Evolutionary conservation across 2,888 invertebrate genomes (phyloP), one percentile per base, ranked within the genome.

Genomic region (Cosmia pyralina): DNA sequence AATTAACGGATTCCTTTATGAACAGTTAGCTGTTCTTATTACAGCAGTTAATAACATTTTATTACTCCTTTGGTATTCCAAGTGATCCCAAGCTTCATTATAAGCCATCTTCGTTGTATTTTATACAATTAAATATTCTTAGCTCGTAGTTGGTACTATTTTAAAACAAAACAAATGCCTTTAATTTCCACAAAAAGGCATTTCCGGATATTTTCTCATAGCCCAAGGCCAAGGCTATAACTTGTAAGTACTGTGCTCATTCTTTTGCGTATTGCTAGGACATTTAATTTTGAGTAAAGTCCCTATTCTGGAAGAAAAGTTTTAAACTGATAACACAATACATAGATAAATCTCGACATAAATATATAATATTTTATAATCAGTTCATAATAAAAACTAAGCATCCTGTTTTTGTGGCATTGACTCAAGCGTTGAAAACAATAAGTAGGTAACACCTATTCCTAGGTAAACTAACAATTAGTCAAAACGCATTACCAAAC

Each of bases 91-190:
- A 63, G 64, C 72, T 75, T 78, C 71, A 67, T 75, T 72, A 78
- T 67, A 70, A 82, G 74, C 80, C n/a, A 74, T 77, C 67, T 74
- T 55, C 46, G 86, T 88, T 63, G 71, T 74, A 69, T 77, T 73
- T 83, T 48, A 66, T 75, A 55, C 69, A 70, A 72, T 74, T 77
- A 77, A 83, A 81, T 84, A 84, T 81, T 81, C 82, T 73, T 69
- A 44, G 59, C 73, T 59, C 71, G 77, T 67, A 66, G 52, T 44
- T 70, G 50, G 50, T 69, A 59, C 68, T 46, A n/a, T 80, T 81
- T 71, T 73, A 67, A 75, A 81, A 75, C 72, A 77, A 78, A 83
- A n/a, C n/a, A 82, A 78, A 75, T 78, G 75, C 58, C 58, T 75
- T 75, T 75, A 69, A 75, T 81, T 82, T 77, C 41, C 60, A 38